Conservation (phyloP, 2,797 vertebrate genomes). For the Cichlasoma orientale region DNA sequence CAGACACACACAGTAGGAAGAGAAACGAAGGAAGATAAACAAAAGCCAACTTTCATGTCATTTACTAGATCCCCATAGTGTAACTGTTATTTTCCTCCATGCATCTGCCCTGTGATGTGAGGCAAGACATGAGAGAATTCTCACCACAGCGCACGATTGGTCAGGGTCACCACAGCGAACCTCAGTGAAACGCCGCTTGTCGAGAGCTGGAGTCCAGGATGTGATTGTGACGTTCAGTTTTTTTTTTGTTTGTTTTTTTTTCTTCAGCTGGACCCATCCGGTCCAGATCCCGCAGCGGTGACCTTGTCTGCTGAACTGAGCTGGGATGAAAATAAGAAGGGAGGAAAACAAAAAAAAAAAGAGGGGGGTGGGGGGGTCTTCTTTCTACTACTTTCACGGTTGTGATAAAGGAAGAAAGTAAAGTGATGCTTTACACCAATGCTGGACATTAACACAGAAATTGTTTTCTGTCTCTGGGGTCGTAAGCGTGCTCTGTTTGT, state of each 20-base stretch:
- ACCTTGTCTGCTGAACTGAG: slow-evolving; percentile 31
- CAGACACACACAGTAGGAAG: slow-evolving; percentile 23
- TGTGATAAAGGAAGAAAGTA: slow-evolving; percentile 28
- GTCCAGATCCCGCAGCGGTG: background rate
- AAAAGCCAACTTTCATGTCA: slow-evolving; percentile 57
- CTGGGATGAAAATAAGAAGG: slow-evolving; percentile 3
- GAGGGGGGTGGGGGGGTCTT: no score
- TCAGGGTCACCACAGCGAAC: slow-evolving; percentile 22
- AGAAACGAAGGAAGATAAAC: slow-evolving; percentile 50
- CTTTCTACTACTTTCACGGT: background rate
- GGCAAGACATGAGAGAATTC: slow-evolving; percentile 43
- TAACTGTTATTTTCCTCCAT: slow-evolving; percentile 55
- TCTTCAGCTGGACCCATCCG: background rate
- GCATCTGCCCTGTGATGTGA: slow-evolving; percentile 30
- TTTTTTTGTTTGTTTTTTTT: background rate
- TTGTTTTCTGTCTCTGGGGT: slow-evolving; percentile 39
- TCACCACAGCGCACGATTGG: slow-evolving; percentile 23
- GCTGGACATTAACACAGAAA: slow-evolving; percentile 60
- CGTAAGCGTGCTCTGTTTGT: slow-evolving; percentile 29
- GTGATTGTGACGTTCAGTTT: slow-evolving; percentile 2
- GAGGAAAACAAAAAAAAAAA: background rate
- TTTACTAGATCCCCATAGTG: slow-evolving; percentile 61
- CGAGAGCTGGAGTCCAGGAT: slow-evolving; percentile 20
- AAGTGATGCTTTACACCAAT: slow-evolving; percentile 38
- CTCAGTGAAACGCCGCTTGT: slow-evolving; percentile 3